Percentiles rank a stretch among this genome's conserved stretches.
phyloP scores from a whole-genome alignment of 2,797 vertebrate genomes.

The Manis crassicaudata region DNA sequence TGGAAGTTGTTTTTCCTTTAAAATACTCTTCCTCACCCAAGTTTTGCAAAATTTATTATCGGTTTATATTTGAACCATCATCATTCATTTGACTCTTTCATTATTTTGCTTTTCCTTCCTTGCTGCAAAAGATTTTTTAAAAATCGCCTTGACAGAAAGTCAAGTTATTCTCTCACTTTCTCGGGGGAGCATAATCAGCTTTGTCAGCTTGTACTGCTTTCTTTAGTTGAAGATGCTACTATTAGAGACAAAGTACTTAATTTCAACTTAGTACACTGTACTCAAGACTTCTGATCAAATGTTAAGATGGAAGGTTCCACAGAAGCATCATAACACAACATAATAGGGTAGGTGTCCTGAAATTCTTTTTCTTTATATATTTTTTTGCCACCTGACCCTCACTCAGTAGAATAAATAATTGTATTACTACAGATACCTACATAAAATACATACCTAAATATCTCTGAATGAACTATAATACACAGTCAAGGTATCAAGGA shows the following conservation, averaged over 20 bases:
- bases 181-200: background rate
- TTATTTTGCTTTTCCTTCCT: constrained; percentile 65
- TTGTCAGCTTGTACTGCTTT: constrained; percentile 57
- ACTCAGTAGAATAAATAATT: background rate
- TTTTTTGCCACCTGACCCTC: background rate
- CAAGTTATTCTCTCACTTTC: constrained; percentile 64
- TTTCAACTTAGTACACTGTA: constrained; percentile 58
- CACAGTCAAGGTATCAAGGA: background rate
- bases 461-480: background rate
- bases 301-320: constrained; percentile 11
- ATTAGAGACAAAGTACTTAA: constrained; percentile 69
- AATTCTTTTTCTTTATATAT: background rate
- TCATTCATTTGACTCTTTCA: constrained; percentile 56
- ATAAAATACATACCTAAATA: background rate
- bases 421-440: background rate
- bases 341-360: background rate
- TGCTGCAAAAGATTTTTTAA: background rate
- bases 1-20: background rate
- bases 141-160: constrained; percentile 58
- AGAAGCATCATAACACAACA: background rate
- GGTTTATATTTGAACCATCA: constrained; percentile 56
- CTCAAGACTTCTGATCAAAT: constrained; percentile 61
- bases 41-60: constrained; percentile 68
- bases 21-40: background rate
- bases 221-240: constrained; percentile 64